A percentile compares a stretch with the other conserved stretches of the same genome.
phyloP scores from a whole-genome alignment of 2,113 vertebrate species.

The Theristicus caerulescens region DNA sequence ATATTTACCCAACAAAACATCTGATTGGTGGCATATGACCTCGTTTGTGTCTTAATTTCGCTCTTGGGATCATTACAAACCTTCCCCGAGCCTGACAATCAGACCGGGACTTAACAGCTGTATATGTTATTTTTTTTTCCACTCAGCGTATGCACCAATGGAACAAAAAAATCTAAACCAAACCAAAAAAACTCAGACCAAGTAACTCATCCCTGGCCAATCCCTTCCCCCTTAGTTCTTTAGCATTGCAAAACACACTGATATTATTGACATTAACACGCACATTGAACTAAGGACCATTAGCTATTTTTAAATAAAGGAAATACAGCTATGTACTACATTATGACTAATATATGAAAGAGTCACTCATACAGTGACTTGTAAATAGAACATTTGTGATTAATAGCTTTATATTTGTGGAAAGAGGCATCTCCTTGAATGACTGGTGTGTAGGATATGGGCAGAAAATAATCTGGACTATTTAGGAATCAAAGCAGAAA shows the following conservation, averaged over 20 bases:
- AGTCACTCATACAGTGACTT: not conserved
- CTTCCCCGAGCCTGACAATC: too few relatives aligned
- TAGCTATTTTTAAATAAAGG: constrained; percentile 29
- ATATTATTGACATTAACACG: constrained; percentile 13
- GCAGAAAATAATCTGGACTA: not conserved
- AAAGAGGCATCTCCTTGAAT: not conserved
- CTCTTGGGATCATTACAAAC: too few relatives aligned
- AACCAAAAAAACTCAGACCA: not conserved
- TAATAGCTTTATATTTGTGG: constrained; percentile 16
- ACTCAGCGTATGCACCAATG: not conserved
- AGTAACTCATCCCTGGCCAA: not conserved
- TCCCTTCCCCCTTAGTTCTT: not conserved
- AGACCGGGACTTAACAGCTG: too few relatives aligned
- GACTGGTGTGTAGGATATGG: not conserved
- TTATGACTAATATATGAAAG: constrained; percentile 6
- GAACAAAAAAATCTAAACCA: not conserved
- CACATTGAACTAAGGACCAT: not conserved
- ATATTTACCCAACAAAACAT: too few relatives aligned
- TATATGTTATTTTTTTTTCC: not conserved
- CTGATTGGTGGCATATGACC: too few relatives aligned
- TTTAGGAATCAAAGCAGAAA: not conserved
- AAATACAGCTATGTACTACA: not conserved
- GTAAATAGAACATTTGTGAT: constrained; percentile 14
- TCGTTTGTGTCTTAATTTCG: too few relatives aligned
- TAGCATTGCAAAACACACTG: not conserved